Evolutionary conservation across 92 coral and sea anemone species (phyloP).

Genomic region (Paramuricea clavata): DNA sequence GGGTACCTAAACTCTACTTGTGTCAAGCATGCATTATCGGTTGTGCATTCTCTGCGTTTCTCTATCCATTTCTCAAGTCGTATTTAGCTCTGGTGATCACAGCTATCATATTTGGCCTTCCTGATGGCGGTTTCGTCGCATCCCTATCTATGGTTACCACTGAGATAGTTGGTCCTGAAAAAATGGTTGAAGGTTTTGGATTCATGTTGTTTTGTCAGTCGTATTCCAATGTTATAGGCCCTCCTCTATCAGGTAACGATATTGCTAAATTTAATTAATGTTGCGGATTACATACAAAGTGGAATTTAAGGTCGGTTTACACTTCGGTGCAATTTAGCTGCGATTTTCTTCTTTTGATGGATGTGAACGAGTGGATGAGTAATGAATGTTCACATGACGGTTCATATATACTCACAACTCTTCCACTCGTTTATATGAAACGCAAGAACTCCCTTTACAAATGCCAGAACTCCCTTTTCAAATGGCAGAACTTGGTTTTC

Average conservation of each 20-base stretch:
- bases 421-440: too few relatives aligned
- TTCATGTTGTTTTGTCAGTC: slow-evolving; percentile 97
- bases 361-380: too few relatives aligned
- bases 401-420: too few relatives aligned
- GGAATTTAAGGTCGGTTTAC: too few relatives aligned
- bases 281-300: too few relatives aligned
- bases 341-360: too few relatives aligned
- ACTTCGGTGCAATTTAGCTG: too few relatives aligned
- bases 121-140: slow-evolving; percentile 96
- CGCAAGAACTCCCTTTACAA: too few relatives aligned
- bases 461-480: too few relatives aligned
- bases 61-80: slow-evolving; percentile 80
- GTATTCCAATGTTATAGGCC: slow-evolving; percentile 91
- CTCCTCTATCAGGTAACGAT: slow-evolving; percentile 91
- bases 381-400: too few relatives aligned
- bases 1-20: slow-evolving; percentile 79
- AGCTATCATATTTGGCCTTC: slow-evolving; percentile 81
- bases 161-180: slow-evolving; percentile 86
- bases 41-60: slow-evolving; percentile 77
- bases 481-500: too few relatives aligned
- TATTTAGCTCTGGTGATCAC: slow-evolving; percentile 79
- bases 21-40: slow-evolving; percentile 83
- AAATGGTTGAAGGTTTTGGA: slow-evolving; percentile 94
- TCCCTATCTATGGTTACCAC: slow-evolving; percentile 91
- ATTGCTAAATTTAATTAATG: not conserved